A percentile compares a stretch with the other conserved stretches of the same genome.
Conservation (phyloP, 2,113 vertebrate species). For the Misgurnus anguillicaudatus region DNA sequence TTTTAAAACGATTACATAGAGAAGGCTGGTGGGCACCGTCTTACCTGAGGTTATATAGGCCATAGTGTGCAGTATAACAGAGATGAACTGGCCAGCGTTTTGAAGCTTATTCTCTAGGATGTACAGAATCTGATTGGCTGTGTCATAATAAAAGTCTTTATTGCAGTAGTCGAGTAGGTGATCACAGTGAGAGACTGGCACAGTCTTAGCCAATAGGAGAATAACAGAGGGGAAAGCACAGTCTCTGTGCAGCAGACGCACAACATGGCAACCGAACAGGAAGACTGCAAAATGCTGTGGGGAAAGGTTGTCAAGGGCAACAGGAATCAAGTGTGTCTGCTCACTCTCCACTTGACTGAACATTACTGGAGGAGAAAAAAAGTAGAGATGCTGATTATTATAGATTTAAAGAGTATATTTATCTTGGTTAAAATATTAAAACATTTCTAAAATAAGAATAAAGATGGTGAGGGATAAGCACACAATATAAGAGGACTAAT, state of each 20-base stretch:
- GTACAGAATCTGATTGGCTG: conserved; percentile 77
- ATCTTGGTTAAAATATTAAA: too few relatives aligned
- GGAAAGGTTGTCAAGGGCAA: conserved; percentile 73
- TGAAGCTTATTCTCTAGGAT: conserved; percentile 72
- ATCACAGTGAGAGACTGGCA: conserved; percentile 65
- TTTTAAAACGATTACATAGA: too few relatives aligned
- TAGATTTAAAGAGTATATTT: neutral
- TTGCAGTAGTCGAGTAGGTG: conserved; percentile 63
- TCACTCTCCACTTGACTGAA: conserved; percentile 36
- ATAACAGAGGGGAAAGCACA: conserved; percentile 66
- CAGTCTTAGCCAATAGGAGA: conserved; percentile 71
- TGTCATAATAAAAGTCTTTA: conserved; percentile 77
- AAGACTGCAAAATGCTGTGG: conserved; percentile 75
- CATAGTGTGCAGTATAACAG: conserved; percentile 75
- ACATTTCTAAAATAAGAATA: too few relatives aligned
- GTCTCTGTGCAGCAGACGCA: conserved; percentile 66
- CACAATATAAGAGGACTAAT: too few relatives aligned
- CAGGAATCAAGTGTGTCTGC: conserved; percentile 63
- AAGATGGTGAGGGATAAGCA: too few relatives aligned
- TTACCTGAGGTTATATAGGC: conserved; percentile 77
- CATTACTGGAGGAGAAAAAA: conserved; percentile 47
- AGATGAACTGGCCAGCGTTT: conserved; percentile 75
- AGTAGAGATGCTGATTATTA: neutral
- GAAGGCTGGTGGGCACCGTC: neutral
- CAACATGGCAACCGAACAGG: conserved; percentile 77